Percentiles rank a stretch among this genome's conserved stretches.
Conservation (phyloP, 2,888 invertebrate genomes). For the Beris chalybata region DNA sequence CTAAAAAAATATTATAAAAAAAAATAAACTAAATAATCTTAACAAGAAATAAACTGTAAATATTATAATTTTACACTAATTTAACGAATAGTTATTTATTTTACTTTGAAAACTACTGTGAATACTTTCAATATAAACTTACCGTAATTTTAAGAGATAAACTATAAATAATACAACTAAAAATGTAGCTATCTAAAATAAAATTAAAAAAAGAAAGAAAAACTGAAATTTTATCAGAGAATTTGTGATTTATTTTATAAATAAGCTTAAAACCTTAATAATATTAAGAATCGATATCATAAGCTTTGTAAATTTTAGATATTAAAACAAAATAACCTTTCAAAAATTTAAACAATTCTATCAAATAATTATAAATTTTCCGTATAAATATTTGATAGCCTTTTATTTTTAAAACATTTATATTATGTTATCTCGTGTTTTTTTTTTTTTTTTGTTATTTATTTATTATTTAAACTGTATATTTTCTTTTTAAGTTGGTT, state of each 20-base stretch:
- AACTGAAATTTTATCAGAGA: slow-evolving; percentile 30
- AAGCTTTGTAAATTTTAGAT: slow-evolving; percentile 31
- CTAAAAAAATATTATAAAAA: not conserved
- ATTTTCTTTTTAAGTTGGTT: not conserved
- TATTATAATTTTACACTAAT: not conserved
- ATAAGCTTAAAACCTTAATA: slow-evolving; percentile 22
- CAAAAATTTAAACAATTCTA: not conserved
- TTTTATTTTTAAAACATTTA: not conserved
- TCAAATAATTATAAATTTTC: no score
- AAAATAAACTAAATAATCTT: not conserved
- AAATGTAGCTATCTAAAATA: not conserved
- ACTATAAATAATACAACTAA: slow-evolving; percentile 3
- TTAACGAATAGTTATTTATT: not conserved
- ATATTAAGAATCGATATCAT: slow-evolving; percentile 6
- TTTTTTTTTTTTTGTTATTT: no score
- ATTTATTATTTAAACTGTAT: no score
- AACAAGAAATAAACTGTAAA: not conserved
- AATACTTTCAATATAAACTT: slow-evolving; percentile 4
- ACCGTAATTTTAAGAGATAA: not conserved
- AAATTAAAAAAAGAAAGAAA: slow-evolving; percentile 8
- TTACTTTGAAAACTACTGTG: slow-evolving; percentile 7
- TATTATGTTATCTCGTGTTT: not conserved
- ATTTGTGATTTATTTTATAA: slow-evolving; percentile 34
- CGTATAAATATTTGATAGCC: no score
- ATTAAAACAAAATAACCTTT: slow-evolving; percentile 15